Evolutionary conservation across 2,113 vertebrate species (phyloP).

Genomic region (Garra rufa): DNA sequence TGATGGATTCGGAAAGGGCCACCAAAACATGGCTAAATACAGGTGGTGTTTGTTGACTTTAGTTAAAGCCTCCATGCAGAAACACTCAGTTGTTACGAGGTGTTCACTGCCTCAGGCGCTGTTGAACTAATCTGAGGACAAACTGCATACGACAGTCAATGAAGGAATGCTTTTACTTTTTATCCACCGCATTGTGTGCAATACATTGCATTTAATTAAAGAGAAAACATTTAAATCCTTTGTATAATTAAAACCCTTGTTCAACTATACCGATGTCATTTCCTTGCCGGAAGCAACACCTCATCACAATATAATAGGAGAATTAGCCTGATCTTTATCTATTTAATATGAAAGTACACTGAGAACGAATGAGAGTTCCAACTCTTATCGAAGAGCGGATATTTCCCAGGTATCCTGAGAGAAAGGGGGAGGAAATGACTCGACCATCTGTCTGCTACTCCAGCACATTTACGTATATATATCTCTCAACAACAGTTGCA

Average conservation of each 20-base stretch:
- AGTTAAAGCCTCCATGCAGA: slow-evolving; percentile 8
- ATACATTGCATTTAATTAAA: not conserved
- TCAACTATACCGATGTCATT: not conserved
- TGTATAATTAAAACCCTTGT: not conserved
- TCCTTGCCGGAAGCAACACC: not conserved
- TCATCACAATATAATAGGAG: not conserved
- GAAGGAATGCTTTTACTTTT: not conserved
- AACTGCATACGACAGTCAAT: not conserved
- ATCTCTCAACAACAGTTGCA: slow-evolving; percentile 23
- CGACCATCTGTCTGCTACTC: slow-evolving; percentile 28
- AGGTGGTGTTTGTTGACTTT: slow-evolving; percentile 37
- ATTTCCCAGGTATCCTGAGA: slow-evolving; percentile 48
- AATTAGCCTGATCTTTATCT: not conserved
- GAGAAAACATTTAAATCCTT: not conserved
- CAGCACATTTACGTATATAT: slow-evolving; percentile 19
- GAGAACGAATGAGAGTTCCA: not conserved
- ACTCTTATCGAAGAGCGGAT: not conserved
- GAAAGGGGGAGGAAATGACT: slow-evolving; percentile 36
- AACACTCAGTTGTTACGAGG: slow-evolving; percentile 22
- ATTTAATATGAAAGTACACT: not conserved
- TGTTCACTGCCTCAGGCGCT: not conserved
- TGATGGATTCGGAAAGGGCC: not conserved
- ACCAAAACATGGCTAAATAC: slow-evolving; percentile 20
- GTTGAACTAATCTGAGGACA: slow-evolving; percentile 8
- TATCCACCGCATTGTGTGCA: not conserved